Evolutionary conservation across 2,888 invertebrate genomes (phyloP), one percentile per base, ranked within the genome.

Genomic region (Drosophila colorata): DNA sequence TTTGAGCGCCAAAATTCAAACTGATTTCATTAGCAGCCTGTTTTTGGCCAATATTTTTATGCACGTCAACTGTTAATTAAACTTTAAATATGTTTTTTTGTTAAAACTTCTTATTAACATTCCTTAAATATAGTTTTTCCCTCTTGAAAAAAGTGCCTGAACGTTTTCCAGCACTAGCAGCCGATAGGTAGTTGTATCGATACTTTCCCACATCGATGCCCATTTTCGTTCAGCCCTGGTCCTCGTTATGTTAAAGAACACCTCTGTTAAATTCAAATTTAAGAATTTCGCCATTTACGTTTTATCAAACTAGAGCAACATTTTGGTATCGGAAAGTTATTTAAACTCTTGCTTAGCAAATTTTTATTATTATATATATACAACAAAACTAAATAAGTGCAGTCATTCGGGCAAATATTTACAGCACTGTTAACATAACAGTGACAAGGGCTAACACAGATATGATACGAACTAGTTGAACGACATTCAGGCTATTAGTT

Each of bases 1-100:
- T 33, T 25, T 16, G 2, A 13, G 69, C 60, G 69, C 37, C n/a
- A 46, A 47, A 33, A 23, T 51, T 49, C 14, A 67, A 73, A 51
- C 20, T 23, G 6, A 25, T 11, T 8, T 35, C 13, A 38, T 16
- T 5, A 16, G 1, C 8, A 0, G 8, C 5, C 1, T 7, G 4
- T 16, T 38, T 33, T 37, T 2, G 3, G 1, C 0, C 1, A 1
- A 1, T 0, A 6, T n/a, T 20, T 11, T 0, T 11, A 13, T 9
- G 1, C 1, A 16, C 14, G 23, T 2, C 0, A 18, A 6, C 0
- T 28, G 2, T 13, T 0, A 5, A 23, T 28, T 2, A 0, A 14
- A 9, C 4, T 0, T 9, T 38, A 1, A n/a, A 2, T 4, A 23
- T 16, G 1, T 7, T 13, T 8, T 16, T n/a, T 0, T 23, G 9